A percentile compares a stretch with the other conserved stretches of the same genome.
These are phyloP conservation scores for Cyprinodon tularosa DNA, from an alignment of 2,113 vertebrate genomes.

Conservation along the genomic window DNA sequence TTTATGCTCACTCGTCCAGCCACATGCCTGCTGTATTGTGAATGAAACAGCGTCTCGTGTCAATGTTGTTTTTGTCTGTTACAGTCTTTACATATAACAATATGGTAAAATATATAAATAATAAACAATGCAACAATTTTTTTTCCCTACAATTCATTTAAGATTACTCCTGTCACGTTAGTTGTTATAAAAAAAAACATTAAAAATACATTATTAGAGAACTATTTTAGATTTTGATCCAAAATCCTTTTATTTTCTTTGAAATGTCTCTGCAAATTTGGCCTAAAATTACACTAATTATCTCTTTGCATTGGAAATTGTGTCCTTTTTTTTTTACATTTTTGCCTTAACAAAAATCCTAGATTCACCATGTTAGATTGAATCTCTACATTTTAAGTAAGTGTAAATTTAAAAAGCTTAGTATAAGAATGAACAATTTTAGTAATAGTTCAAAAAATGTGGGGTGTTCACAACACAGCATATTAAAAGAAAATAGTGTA, in stretches of 20 bases:
- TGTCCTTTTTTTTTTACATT: not conserved
- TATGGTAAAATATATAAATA: too few relatives aligned
- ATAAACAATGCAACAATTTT: too few relatives aligned
- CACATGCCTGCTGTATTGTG: constrained; percentile 24
- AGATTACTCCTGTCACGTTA: too few relatives aligned
- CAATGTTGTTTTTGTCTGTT: constrained; percentile 4
- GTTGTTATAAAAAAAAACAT: not conserved
- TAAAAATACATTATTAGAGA: not conserved
- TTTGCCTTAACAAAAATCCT: too few relatives aligned
- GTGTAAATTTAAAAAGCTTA: too few relatives aligned
- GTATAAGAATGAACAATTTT: too few relatives aligned
- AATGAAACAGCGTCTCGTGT: not conserved
- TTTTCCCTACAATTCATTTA: too few relatives aligned
- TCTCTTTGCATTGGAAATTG: not conserved
- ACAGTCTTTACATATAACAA: not conserved
- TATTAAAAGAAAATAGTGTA: too few relatives aligned
- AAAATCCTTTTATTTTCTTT: not conserved
- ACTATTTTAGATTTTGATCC: not conserved
- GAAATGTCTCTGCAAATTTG: not conserved
- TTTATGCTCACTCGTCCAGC: constrained; percentile 14
- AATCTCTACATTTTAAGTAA: too few relatives aligned
- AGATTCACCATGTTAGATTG: too few relatives aligned
- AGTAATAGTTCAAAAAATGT: too few relatives aligned
- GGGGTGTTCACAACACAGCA: too few relatives aligned
- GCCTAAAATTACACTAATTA: not conserved